Percentiles rank a stretch among this genome's conserved stretches.
phyloP scores from a whole-genome alignment of 2,797 vertebrate species.

The Periophthalmus magnuspinnatus region DNA sequence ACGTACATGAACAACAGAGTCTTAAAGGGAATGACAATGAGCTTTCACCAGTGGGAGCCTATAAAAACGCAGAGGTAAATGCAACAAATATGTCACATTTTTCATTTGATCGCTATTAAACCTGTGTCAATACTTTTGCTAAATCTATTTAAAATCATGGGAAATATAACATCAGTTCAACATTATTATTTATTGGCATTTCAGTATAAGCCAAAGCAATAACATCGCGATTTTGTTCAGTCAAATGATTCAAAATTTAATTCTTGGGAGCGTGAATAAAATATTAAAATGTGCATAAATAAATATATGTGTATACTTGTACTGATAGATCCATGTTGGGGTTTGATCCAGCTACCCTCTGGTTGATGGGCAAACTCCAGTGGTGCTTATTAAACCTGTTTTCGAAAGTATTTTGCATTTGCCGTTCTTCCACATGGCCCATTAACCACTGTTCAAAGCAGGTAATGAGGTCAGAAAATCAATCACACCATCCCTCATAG shows the following conservation, averaged over 20 bases:
- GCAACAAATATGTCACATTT: neutral
- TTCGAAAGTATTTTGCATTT: neutral
- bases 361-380: no score
- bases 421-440: neutral
- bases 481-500: neutral
- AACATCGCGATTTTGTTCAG: no score
- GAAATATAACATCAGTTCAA: neutral
- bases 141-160: neutral
- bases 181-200: no score
- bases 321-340: no score
- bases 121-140: neutral
- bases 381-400: no score
- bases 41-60: neutral
- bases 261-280: no score
- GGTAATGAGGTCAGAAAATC: conserved; percentile 9
- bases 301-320: no score
- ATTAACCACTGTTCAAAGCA: neutral
- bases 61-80: neutral
- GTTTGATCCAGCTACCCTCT: no score
- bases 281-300: no score
- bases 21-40: neutral
- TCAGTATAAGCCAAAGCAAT: no score
- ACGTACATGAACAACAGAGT: neutral
- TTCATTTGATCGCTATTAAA: neutral
- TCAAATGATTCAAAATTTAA: no score